Percentiles rank a stretch among this genome's conserved stretches.
phyloP scores from a whole-genome alignment of 2,888 invertebrate species.

The Ochropacha duplaris region DNA sequence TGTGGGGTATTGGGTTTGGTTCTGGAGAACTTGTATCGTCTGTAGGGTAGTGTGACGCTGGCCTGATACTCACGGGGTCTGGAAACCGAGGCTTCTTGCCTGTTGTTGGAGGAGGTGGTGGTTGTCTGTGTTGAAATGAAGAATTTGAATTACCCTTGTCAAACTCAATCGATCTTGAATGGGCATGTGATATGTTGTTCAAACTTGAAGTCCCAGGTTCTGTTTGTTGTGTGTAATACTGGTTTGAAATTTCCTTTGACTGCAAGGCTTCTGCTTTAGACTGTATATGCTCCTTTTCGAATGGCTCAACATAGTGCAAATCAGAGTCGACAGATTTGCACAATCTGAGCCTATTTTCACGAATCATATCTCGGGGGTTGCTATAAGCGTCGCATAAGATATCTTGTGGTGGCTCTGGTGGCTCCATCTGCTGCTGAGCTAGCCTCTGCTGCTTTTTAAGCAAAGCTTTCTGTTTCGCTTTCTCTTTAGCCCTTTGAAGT shows the following conservation, averaged over 20 bases:
- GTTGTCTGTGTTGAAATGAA: slow-evolving; percentile 63
- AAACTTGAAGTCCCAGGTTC: slow-evolving; percentile 48
- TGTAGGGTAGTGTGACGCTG: slow-evolving; percentile 73
- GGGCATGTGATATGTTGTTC: slow-evolving; percentile 50
- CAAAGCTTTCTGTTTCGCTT: slow-evolving; percentile 73
- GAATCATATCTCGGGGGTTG: slow-evolving; percentile 71
- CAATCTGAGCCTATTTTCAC: slow-evolving; percentile 63
- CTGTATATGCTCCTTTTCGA: slow-evolving; percentile 76
- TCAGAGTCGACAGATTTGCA: slow-evolving; percentile 79
- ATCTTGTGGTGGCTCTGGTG: slow-evolving; percentile 39
- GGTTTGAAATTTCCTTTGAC: slow-evolving; percentile 68
- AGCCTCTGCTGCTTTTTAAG: slow-evolving; percentile 71
- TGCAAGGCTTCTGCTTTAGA: slow-evolving; percentile 75
- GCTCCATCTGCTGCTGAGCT: slow-evolving; percentile 49
- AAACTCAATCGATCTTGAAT: slow-evolving; percentile 56
- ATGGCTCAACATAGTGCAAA: slow-evolving; percentile 76
- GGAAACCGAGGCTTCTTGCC: slow-evolving; percentile 77
- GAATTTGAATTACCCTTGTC: slow-evolving; percentile 43
- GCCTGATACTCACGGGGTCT: slow-evolving; percentile 73
- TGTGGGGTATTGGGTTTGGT: slow-evolving; percentile 53
- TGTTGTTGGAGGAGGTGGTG: slow-evolving; percentile 66
- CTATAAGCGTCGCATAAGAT: slow-evolving; percentile 76
- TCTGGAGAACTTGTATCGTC: slow-evolving; percentile 47
- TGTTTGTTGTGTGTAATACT: slow-evolving; percentile 60
- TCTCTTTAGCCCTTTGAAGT: slow-evolving; percentile 74